phyloP scores from a whole-genome alignment of 2,113 vertebrate species.

The Melanostigma gelatinosum region DNA sequence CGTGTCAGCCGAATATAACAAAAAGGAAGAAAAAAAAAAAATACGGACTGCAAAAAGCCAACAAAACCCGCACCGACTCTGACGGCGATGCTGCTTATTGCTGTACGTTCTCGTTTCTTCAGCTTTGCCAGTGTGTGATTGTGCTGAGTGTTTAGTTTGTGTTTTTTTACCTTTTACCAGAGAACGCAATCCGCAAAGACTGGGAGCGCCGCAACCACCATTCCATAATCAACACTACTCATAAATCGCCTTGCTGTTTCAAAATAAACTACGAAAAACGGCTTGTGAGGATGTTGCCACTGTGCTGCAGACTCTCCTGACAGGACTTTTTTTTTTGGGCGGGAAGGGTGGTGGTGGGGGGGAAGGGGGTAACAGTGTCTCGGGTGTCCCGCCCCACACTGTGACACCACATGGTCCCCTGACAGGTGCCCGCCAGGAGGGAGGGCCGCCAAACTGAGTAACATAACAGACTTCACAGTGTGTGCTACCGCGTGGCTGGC shows the following conservation, averaged over 20 bases:
- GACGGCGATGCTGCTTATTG: conserved; percentile 46
- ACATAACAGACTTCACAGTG: conserved; percentile 54
- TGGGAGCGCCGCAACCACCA: not conserved
- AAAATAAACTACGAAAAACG: not conserved
- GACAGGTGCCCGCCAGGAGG: conserved; percentile 35
- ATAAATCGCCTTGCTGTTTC: conserved; percentile 32
- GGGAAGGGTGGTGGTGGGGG: too few species aligned
- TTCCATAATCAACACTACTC: not conserved
- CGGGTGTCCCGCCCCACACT: not conserved
- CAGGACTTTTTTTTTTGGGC: not conserved
- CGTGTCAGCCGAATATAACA: conserved; percentile 30
- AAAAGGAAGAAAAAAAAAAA: conserved; percentile 10
- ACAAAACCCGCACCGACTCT: conserved; percentile 27
- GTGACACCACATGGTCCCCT: conserved; percentile 35
- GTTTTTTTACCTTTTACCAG: conserved; percentile 39
- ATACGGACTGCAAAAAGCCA: conserved; percentile 26
- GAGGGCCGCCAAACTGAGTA: conserved; percentile 30
- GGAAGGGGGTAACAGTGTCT: conserved; percentile 7
- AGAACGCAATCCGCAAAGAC: conserved; percentile 31
- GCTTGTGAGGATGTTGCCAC: conserved; percentile 31
- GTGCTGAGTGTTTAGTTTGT: conserved; percentile 65
- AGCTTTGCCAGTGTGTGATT: conserved; percentile 67
- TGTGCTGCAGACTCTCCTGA: conserved; percentile 3
- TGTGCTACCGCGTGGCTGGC: conserved; percentile 69
- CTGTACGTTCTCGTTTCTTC: conserved; percentile 51